phyloP scores from a whole-genome alignment of 2,797 vertebrate genomes.

The Cryptoprocta ferox region DNA sequence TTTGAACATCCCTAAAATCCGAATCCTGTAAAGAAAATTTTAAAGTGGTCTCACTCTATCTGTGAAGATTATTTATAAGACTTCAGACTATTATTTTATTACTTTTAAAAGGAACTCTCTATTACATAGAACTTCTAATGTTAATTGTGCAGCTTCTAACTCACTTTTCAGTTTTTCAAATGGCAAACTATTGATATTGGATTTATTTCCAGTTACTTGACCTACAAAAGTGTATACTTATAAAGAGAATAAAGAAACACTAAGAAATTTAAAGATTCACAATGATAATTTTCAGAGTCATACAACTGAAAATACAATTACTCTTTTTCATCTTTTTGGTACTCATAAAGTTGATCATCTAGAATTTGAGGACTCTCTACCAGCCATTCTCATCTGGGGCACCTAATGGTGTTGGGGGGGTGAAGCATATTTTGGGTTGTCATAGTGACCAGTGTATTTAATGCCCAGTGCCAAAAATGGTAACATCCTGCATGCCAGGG shows the following conservation, averaged over 20 bases:
- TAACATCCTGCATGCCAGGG: not conserved
- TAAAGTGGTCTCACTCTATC: not conserved
- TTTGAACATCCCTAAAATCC: not conserved
- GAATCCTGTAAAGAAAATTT: not conserved
- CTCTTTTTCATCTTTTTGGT: not conserved
- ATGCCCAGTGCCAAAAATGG: not conserved
- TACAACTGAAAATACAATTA: not conserved
- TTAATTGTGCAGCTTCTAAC: not conserved
- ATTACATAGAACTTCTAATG: not conserved
- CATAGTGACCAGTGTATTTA: not conserved
- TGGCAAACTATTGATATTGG: not conserved
- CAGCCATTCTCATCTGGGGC: not conserved
- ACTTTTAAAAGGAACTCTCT: slow-evolving; percentile 10
- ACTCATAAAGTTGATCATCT: not conserved
- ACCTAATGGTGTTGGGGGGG: not conserved
- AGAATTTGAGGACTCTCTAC: not conserved
- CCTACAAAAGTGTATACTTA: slow-evolving; percentile 37
- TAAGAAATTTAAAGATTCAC: not conserved
- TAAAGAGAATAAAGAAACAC: slow-evolving; percentile 42
- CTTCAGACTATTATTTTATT: slow-evolving; percentile 12
- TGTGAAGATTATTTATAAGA: slow-evolving; percentile 15
- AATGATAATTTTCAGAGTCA: not conserved
- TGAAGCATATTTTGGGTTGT: slow-evolving; percentile 6
- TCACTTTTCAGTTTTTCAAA: slow-evolving; percentile 52
- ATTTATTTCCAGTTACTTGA: slow-evolving; percentile 9